These are phyloP conservation scores for Solenodon paradoxus DNA, from an alignment of 2,113 vertebrate species.

Conservation along the genomic window DNA sequence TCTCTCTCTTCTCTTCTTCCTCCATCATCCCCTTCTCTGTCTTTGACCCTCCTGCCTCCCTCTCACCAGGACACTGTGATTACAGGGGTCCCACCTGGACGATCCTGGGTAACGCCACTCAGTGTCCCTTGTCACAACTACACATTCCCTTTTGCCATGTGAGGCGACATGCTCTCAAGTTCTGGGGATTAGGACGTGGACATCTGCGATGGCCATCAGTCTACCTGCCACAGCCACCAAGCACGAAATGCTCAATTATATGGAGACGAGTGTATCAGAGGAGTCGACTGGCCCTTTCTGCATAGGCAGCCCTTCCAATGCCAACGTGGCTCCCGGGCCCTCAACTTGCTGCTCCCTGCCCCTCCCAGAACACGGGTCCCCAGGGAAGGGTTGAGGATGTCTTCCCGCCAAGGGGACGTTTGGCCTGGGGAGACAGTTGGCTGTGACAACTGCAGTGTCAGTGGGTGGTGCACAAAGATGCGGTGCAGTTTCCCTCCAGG, in stretches of 20 bases:
- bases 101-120: not conserved
- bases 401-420: not conserved
- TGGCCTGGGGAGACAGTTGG: too few relatives aligned
- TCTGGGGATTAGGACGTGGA: fast-evolving
- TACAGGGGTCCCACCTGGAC: fast-evolving
- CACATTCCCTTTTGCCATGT: not conserved
- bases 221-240: not conserved
- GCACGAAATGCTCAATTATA: not conserved
- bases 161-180: not conserved
- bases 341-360: not conserved
- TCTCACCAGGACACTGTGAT: not conserved
- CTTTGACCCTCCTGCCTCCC: not conserved
- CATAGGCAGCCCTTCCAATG: not conserved
- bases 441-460: not conserved
- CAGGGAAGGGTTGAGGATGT: not conserved
- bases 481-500: too few relatives aligned
- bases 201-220: not conserved
- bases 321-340: not conserved
- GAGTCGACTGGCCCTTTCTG: not conserved
- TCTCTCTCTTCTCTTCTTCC: not conserved
- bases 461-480: not conserved
- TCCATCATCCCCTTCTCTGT: not conserved
- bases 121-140: not conserved
- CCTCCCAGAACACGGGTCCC: too few relatives aligned
- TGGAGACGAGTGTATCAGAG: not conserved